Percentiles rank a stretch among this genome's conserved stretches.
Conservation (phyloP, 2,113 vertebrate genomes). For the Oryzias woworae region DNA sequence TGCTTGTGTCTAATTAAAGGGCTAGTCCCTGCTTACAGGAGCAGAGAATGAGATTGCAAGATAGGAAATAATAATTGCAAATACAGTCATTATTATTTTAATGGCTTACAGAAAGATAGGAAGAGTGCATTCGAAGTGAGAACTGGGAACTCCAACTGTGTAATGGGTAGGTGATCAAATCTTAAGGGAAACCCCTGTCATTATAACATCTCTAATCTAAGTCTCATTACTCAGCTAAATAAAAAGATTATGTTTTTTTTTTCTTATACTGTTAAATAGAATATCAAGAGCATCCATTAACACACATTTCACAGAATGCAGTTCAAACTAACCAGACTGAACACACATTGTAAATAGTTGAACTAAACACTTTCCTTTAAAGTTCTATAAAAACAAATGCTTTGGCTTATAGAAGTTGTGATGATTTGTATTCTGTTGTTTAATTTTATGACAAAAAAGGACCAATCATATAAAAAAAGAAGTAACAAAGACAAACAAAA, state of each 20-base stretch:
- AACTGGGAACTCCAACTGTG: slow-evolving; percentile 56
- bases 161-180: slow-evolving; percentile 58
- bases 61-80: slow-evolving; percentile 76
- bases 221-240: slow-evolving; percentile 14
- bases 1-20: slow-evolving; percentile 78
- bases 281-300: no score
- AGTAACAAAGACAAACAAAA: no score
- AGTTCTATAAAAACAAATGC: no score
- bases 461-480: no score
- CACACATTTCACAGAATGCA: no score
- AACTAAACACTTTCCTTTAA: no score
- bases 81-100: slow-evolving; percentile 72
- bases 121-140: slow-evolving; percentile 55
- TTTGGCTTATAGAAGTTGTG: no score
- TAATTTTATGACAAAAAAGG: no score
- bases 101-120: slow-evolving; percentile 55
- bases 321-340: no score
- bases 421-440: no score
- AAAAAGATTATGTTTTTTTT: slow-evolving; percentile 5
- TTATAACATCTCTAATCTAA: slow-evolving; percentile 40
- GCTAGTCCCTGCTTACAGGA: slow-evolving; percentile 66
- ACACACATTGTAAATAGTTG: no score
- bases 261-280: no score
- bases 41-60: slow-evolving; percentile 72
- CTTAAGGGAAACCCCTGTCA: slow-evolving; percentile 24